Evolutionary conservation across 2,797 vertebrate genomes (phyloP), one percentile per base, ranked within the genome.

Genomic region (Cetoscarus ocellatus): DNA sequence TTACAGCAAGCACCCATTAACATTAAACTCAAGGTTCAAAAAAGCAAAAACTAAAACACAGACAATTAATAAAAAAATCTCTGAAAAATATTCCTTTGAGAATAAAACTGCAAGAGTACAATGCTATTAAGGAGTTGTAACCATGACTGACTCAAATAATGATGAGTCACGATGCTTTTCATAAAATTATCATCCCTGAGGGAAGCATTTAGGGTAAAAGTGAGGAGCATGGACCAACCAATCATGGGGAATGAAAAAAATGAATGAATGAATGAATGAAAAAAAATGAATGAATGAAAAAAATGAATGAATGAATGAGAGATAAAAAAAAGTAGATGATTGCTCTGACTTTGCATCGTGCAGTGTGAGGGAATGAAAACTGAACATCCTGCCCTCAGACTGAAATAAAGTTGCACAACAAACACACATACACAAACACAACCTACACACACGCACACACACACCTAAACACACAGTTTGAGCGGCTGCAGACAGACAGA

Each of bases 401-500:
- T 55, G 15, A 38, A 17, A 44, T 48, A 57, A 27, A 27, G 27
- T 27, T 27, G 27, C 27, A 4, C 27, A 27, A 4, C 27, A 27
- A 27, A 27, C 27, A 27, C 27, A 27, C 27, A n/a, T n/a, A 27
- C 27, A 27, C 27, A 27, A 44, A 61, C 49, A 18, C 27, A 45
- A 67, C 52, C 55, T 59, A 50, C 47, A 51, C 43, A 34, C 40
- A 58, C 67, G 44, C 19, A 11, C 35, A 13, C 55, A n/a, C n/a
- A n/a, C n/a, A n/a, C n/a, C n/a, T n/a, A 64, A 40, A 53, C 51
- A 34, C 35, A 39, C 39, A 57, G 54, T 34, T 39, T 42, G 47
- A 56, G 68, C 27, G 27, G 27, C 27, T 27, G 27, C 70, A 53
- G 75, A 75, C 61, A 60, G 11, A 49, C 59, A 55, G 36, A 62